A percentile compares a stretch with the other conserved stretches of the same genome.
phyloP scores from a whole-genome alignment of 2,888 invertebrate genomes.

The Cyclophora albipunctata region DNA sequence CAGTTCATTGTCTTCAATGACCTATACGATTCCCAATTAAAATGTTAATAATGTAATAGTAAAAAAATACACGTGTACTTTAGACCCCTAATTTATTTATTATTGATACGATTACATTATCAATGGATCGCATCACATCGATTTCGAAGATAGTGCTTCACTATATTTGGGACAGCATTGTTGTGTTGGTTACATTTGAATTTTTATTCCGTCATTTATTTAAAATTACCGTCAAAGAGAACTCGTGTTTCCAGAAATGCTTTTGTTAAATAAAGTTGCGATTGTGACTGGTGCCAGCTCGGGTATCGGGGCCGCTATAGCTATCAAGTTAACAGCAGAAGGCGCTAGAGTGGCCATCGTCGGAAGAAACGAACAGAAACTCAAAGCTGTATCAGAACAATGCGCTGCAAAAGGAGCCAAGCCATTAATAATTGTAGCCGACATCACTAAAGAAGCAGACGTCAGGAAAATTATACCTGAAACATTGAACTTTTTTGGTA shows the following conservation, averaged over 20 bases:
- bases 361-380: constrained; percentile 22
- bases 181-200: too few relatives aligned
- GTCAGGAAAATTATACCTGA: constrained; percentile 19
- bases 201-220: too few relatives aligned
- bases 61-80: too few relatives aligned
- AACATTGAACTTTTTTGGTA: constrained; percentile 21
- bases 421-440: constrained; percentile 23
- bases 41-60: too few relatives aligned
- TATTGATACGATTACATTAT: too few relatives aligned
- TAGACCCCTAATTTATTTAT: too few relatives aligned
- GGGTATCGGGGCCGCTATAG: constrained; percentile 36
- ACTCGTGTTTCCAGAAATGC: constrained; percentile 12
- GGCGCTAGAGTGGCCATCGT: constrained; percentile 19
- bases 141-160: too few relatives aligned
- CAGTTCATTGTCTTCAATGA: too few relatives aligned
- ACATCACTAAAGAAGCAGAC: constrained; percentile 27
- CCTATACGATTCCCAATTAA: too few relatives aligned
- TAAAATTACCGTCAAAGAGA: too few relatives aligned
- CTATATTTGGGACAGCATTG: too few relatives aligned
- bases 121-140: too few relatives aligned
- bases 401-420: constrained; percentile 14
- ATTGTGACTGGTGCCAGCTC: constrained; percentile 21
- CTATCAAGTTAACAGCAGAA: constrained; percentile 20
- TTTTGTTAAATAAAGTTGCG: constrained; percentile 34
- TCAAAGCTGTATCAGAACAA: constrained; percentile 13